Evolutionary conservation across 2,797 vertebrate species (phyloP).

Genomic region (Pitangus sulphuratus): DNA sequence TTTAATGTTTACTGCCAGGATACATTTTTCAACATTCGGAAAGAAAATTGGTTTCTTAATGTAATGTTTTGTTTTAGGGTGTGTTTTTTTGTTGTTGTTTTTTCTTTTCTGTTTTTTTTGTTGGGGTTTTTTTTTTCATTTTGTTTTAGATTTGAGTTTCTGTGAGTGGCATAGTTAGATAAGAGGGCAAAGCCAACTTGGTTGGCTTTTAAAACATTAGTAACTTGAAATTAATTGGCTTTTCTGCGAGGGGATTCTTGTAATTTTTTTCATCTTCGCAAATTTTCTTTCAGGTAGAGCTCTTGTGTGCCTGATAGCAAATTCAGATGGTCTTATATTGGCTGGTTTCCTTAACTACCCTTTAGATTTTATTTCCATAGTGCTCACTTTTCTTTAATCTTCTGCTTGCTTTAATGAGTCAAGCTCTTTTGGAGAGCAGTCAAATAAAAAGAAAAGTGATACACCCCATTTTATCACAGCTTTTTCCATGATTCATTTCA

Average conservation of each 20-base stretch:
- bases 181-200: not conserved
- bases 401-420: conserved; percentile 16
- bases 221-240: not conserved
- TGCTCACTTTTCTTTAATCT: not conserved
- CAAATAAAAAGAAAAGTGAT: conserved; percentile 9
- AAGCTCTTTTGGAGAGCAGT: conserved; percentile 8
- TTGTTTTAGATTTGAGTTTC: not conserved
- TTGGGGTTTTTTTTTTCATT: not conserved
- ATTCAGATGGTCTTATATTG: conserved; percentile 22
- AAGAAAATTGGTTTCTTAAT: not conserved
- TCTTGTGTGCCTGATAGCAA: not conserved
- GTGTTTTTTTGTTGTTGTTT: not conserved
- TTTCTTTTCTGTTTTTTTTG: not conserved
- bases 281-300: not conserved
- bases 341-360: not conserved
- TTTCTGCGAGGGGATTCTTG: not conserved
- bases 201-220: not conserved
- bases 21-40: not conserved
- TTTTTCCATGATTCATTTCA: not conserved
- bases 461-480: not conserved
- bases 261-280: not conserved
- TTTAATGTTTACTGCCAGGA: not conserved
- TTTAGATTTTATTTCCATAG: conserved; percentile 24
- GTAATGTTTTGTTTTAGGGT: not conserved
- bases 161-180: not conserved